These are phyloP conservation scores for Sebastes wilsoni DNA, from an alignment of 2,797 vertebrate species.

Conservation along the genomic window DNA sequence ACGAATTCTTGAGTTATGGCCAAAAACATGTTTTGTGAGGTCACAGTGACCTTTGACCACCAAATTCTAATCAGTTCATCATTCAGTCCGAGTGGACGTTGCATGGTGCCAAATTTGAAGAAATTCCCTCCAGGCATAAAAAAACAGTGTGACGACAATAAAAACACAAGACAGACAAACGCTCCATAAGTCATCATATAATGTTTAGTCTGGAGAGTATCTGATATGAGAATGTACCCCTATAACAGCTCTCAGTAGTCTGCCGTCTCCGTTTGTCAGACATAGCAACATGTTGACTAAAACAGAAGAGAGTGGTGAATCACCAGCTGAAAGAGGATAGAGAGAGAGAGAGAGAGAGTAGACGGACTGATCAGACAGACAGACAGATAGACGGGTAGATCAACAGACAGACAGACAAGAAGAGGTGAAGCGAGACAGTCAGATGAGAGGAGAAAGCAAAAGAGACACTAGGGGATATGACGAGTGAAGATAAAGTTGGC, in stretches of 20 bases:
- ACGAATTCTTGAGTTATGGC: no score
- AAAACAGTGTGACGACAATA: background rate
- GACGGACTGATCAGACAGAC: background rate
- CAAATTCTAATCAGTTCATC: no score
- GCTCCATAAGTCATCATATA: background rate
- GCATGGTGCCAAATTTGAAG: no score
- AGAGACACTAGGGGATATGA: background rate
- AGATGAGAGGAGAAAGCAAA: background rate
- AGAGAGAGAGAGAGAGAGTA: background rate
- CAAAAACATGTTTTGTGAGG: no score
- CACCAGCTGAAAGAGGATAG: background rate
- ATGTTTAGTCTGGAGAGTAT: background rate
- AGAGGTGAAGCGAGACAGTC: background rate
- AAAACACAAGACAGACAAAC: background rate
- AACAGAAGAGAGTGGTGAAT: constrained; percentile 30
- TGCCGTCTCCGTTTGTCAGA: constrained; percentile 20
- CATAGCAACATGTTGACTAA: constrained; percentile 25
- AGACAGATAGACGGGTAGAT: background rate
- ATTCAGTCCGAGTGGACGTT: no score
- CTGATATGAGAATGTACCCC: background rate
- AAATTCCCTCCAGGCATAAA: no score
- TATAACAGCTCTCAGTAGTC: background rate
- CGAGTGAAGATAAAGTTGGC: constrained; percentile 12
- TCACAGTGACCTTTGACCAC: no score
- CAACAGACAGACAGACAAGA: background rate